phyloP scores from a whole-genome alignment of 2,888 invertebrate species.

The Tridacna gigas region DNA sequence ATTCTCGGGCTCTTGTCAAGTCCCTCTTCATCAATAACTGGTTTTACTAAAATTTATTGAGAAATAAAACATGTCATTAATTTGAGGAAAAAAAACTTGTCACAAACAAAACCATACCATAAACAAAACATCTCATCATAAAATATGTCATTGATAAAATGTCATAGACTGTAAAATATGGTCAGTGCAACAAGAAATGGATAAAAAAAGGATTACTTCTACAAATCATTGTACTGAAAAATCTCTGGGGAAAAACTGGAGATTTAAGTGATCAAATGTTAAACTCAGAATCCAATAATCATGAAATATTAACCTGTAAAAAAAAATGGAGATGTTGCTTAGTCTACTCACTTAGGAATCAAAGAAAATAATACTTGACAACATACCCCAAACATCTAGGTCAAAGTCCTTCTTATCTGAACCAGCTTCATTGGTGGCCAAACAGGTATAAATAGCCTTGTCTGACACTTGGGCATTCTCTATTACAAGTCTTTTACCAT shows the following conservation, averaged over 20 bases:
- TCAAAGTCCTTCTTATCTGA: constrained; percentile 79
- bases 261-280: too few species aligned
- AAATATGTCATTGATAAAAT: neutral
- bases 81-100: too few species aligned
- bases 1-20: constrained; percentile 80
- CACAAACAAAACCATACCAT: too few species aligned
- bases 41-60: constrained; percentile 82
- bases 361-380: neutral
- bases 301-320: too few species aligned
- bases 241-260: too few species aligned
- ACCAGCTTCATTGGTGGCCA: constrained; percentile 86
- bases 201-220: too few species aligned
- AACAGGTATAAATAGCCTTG: constrained; percentile 84
- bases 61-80: neutral
- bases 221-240: too few species aligned
- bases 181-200: too few species aligned
- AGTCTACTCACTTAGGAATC: too few species aligned
- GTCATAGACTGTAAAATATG: too few species aligned
- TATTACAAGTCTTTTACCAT: constrained; percentile 79
- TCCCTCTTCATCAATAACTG: constrained; percentile 82
- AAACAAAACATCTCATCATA: neutral
- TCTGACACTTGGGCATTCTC: constrained; percentile 71
- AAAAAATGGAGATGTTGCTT: too few species aligned
- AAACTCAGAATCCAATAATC: too few species aligned
- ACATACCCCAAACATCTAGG: constrained; percentile 81